Conservation (phyloP, 1,140 invertebrate species). For the Panagrolaimus sp. region DNA sequence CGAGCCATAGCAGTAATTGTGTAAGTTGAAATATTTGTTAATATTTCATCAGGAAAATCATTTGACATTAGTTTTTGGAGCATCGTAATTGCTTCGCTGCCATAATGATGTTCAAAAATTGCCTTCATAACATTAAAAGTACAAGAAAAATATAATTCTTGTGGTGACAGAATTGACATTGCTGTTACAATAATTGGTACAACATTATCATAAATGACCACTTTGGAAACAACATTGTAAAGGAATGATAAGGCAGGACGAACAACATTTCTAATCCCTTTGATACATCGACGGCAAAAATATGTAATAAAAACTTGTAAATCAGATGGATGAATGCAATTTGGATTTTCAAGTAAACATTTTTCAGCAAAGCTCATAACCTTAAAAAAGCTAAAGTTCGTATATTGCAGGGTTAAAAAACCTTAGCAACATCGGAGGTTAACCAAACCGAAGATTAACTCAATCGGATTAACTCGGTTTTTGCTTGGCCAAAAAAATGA, state of each 20-base stretch:
- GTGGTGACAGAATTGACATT: background rate
- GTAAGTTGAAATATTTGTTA: background rate
- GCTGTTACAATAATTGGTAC: background rate
- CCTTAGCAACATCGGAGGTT: no score
- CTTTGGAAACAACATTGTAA: background rate
- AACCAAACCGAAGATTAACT: no score
- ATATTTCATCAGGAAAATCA: background rate
- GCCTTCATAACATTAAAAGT: background rate
- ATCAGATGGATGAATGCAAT: background rate
- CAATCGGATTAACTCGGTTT: no score
- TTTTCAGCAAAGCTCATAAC: no score
- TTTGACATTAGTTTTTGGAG: background rate
- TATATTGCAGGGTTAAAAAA: no score
- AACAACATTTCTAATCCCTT: background rate
- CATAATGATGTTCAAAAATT: background rate
- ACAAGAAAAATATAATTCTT: background rate
- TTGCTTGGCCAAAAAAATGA: no score
- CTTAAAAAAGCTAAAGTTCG: no score
- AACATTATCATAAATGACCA: background rate
- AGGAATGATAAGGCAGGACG: background rate
- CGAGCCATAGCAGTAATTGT: background rate
- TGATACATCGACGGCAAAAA: background rate
- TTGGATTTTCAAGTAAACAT: background rate
- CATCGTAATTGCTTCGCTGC: background rate
- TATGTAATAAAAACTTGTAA: background rate